A percentile compares a stretch with the other conserved stretches of the same genome.
Conservation (phyloP, 2,888 invertebrate genomes). For the Didymodactylos carnosus region DNA sequence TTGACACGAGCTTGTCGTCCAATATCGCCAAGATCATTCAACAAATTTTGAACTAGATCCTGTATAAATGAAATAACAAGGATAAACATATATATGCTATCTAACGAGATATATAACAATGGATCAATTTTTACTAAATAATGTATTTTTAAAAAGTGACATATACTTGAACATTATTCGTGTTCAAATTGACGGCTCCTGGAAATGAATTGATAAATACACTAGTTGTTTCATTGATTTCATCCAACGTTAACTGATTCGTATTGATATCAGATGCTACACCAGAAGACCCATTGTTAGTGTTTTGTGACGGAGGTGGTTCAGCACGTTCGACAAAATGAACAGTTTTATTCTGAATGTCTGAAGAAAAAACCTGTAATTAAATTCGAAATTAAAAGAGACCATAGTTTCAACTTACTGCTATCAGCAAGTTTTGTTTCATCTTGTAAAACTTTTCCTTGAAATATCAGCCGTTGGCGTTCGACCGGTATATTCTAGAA, state of each 20-base stretch:
- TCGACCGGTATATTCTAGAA: constrained; percentile 53
- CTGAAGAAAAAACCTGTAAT: constrained; percentile 37
- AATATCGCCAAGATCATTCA: constrained; percentile 31
- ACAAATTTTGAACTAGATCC: constrained; percentile 32
- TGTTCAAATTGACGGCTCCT: background rate
- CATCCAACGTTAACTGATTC: background rate
- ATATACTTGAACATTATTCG: background rate
- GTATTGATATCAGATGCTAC: constrained; percentile 12
- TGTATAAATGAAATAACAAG: constrained; percentile 19
- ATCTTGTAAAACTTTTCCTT: constrained; percentile 75
- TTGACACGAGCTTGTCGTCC: constrained; percentile 32
- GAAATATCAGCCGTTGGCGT: constrained; percentile 72
- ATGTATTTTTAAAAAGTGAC: background rate
- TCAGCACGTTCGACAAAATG: constrained; percentile 74
- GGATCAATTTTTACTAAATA: too few relatives aligned
- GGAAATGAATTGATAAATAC: background rate
- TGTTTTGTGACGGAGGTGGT: constrained; percentile 35
- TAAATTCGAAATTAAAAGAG: too few relatives aligned
- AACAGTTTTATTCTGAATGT: constrained; percentile 71
- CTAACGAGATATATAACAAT: too few relatives aligned
- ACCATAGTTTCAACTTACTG: constrained; percentile 37
- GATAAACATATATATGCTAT: background rate
- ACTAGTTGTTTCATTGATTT: background rate
- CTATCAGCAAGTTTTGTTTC: constrained; percentile 63
- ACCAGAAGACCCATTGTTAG: constrained; percentile 9